These are phyloP conservation scores for Ranitomeya variabilis DNA, from an alignment of 2,113 vertebrate genomes.

Conservation along the genomic window DNA sequence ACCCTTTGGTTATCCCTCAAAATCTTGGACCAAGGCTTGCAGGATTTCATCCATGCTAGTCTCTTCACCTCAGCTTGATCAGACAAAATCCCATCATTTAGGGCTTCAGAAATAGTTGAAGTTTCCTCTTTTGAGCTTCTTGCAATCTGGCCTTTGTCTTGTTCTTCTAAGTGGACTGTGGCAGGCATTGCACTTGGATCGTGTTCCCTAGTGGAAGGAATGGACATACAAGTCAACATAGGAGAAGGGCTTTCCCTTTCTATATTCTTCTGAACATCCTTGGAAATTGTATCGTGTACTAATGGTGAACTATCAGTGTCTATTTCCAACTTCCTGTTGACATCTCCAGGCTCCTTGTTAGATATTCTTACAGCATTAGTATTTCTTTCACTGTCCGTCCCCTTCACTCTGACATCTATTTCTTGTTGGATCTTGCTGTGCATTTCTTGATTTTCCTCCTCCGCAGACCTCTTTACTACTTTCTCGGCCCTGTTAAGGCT, in stretches of 20 bases:
- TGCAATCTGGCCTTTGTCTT: neutral
- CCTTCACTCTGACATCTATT: neutral
- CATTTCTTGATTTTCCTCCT: neutral
- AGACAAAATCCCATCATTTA: conserved; percentile 59
- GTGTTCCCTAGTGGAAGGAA: neutral
- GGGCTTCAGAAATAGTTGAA: neutral
- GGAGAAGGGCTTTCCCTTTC: neutral
- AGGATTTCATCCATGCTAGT: conserved; percentile 81
- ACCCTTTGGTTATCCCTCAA: conserved; percentile 73
- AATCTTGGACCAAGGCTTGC: conserved; percentile 80
- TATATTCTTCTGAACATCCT: neutral
- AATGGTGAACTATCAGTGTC: neutral
- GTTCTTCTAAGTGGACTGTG: neutral
- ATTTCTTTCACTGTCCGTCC: neutral
- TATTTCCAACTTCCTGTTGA: neutral
- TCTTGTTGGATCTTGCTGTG: neutral
- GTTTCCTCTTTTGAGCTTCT: neutral
- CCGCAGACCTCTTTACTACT: neutral
- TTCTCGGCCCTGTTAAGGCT: neutral
- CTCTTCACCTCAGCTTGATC: conserved; percentile 78
- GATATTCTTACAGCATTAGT: neutral
- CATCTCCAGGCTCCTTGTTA: neutral
- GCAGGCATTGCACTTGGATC: neutral
- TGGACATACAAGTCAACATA: neutral
- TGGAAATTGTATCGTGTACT: neutral